phyloP scores from a whole-genome alignment of 1,140 invertebrate genomes.

The Bombus superbus region DNA sequence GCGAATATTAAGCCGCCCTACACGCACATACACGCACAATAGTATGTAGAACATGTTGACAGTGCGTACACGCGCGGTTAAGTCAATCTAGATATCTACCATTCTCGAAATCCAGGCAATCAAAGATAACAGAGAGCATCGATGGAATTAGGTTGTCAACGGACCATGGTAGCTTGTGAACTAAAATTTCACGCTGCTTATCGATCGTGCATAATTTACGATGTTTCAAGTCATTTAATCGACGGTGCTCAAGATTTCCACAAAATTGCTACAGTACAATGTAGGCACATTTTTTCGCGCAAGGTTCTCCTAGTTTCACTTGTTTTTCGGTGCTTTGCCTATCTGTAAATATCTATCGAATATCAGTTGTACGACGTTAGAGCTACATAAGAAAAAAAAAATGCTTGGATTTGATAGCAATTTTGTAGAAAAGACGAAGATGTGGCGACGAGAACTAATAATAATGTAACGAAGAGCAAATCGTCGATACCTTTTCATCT shows the following conservation, averaged over 20 bases:
- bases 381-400: no score
- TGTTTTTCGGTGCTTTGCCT: neutral
- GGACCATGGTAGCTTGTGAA: neutral
- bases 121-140: conserved; percentile 42
- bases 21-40: conserved; percentile 33
- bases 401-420: no score
- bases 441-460: neutral
- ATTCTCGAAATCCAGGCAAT: conserved; percentile 49
- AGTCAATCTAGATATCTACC: conserved; percentile 55
- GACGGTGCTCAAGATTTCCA: neutral
- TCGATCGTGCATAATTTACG: neutral
- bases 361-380: no score
- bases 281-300: neutral
- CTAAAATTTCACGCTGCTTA: conserved; percentile 26
- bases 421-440: no score
- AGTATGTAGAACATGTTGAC: conserved; percentile 51
- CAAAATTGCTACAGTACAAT: neutral
- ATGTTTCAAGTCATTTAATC: neutral
- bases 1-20: conserved; percentile 49
- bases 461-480: no score
- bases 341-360: neutral
- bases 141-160: conserved; percentile 41
- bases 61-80: conserved; percentile 52
- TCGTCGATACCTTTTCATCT: neutral
- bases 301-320: no score